These are phyloP conservation scores for Daboia siamensis DNA, from an alignment of 2,113 vertebrate genomes.

Conservation along the genomic window DNA sequence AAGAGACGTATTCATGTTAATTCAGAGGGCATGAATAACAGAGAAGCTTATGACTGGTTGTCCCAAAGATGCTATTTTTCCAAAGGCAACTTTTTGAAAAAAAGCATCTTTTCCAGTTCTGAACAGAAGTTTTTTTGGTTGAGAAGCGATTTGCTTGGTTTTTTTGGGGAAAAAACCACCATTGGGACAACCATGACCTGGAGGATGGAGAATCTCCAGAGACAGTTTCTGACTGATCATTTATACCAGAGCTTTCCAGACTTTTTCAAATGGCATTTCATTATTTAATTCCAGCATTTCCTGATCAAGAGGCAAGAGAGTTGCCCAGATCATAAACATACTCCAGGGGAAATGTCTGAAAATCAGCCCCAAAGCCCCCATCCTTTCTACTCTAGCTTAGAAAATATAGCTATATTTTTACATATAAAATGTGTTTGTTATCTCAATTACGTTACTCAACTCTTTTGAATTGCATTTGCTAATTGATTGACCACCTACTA, in stretches of 20 bases:
- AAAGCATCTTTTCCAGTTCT: too few relatives aligned
- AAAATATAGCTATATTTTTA: too few relatives aligned
- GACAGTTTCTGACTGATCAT: too few relatives aligned
- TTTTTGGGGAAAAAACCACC: accelerated
- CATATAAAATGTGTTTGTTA: too few relatives aligned
- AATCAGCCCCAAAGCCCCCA: not conserved
- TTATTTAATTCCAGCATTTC: not conserved
- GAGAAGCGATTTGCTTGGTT: too few relatives aligned
- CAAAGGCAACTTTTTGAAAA: too few relatives aligned
- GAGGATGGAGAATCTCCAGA: too few relatives aligned
- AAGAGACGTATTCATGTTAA: not conserved
- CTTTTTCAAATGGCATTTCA: not conserved
- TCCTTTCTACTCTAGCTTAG: not conserved
- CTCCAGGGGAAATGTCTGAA: not conserved
- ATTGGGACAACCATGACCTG: too few relatives aligned
- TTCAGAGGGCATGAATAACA: not conserved
- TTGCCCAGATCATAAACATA: not conserved
- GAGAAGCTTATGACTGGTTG: not conserved
- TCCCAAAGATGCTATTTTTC: too few relatives aligned
- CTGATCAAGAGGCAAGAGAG: not conserved
- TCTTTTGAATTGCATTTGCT: not conserved
- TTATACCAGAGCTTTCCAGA: not conserved
- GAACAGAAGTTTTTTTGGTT: too few relatives aligned
- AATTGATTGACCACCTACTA: not conserved
- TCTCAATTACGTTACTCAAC: too few relatives aligned